Evolutionary conservation across 2,113 vertebrate species (phyloP).

Genomic region (Xyliphius kryptos): DNA sequence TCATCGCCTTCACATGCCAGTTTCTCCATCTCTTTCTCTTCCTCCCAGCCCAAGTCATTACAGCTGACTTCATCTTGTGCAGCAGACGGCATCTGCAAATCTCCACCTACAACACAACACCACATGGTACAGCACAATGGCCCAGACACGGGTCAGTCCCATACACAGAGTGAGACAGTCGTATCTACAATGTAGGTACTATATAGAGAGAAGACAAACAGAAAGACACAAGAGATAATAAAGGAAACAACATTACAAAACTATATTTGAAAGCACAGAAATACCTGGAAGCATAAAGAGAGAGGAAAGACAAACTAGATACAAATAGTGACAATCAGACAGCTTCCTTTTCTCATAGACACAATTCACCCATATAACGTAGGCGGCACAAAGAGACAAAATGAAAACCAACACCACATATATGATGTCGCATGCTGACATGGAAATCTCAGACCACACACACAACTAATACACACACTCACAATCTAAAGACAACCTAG

Average conservation of each 20-base stretch:
- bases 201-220: background rate
- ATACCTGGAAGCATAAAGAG: constrained; percentile 44
- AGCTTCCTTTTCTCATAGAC: constrained; percentile 32
- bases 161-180: too few species aligned
- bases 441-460: constrained; percentile 18
- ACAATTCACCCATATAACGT: constrained; percentile 34
- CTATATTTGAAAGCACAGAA: constrained; percentile 25
- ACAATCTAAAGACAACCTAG: constrained; percentile 17
- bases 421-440: constrained; percentile 36
- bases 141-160: constrained; percentile 21
- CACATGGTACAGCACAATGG: constrained; percentile 29
- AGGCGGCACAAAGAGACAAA: constrained; percentile 24
- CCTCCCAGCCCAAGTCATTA: constrained; percentile 85
- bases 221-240: background rate
- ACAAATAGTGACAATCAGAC: constrained; percentile 20
- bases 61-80: constrained; percentile 74
- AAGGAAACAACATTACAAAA: too few species aligned
- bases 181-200: too few species aligned
- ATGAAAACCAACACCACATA: constrained; percentile 37
- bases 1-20: constrained; percentile 83
- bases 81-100: constrained; percentile 79
- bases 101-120: constrained; percentile 70
- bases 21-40: constrained; percentile 85
- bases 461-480: constrained; percentile 22
- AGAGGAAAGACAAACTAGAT: constrained; percentile 38